Evolutionary conservation across 2,888 invertebrate genomes (phyloP), one percentile per base, ranked within the genome.

Genomic region (Sinotaia quadrata): DNA sequence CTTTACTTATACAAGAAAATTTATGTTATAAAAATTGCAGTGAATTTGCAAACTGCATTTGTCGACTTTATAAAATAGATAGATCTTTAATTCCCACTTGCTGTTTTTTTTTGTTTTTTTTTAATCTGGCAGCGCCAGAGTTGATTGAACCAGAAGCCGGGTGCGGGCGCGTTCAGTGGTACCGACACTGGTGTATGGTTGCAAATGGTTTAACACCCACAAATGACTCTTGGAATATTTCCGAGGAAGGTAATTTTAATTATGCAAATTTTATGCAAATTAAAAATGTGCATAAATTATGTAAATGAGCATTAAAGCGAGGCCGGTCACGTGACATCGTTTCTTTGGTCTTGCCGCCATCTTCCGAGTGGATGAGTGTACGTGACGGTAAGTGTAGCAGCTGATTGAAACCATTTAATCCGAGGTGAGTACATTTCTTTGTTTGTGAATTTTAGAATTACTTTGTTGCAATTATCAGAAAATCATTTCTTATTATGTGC

Each of bases 211-310:
- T 47, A 24, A 41, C 8, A 7, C 18, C 18, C 34, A 29, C 61
- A 24, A 27, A 41, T n/a, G 21, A 41, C 4, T 37, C 8, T n/a
- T 27, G 44, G 34, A 34, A 18, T 57, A n/a, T n/a, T 10, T 33
- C n/a, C n/a, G 18, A 2, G 24, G 5, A n/a, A 3, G 37, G 54
- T 21, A 54, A 54, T 37, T 29, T 54, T 54, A 41, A 63, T 71
- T 78, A 80, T 80, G 78, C 68, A 78, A 78, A 79, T 79, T 70
- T 73, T 74, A 79, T 81, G 78, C 74, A 78, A 81, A 81, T 81
- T 41, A 77, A 63, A 72, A 73, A 76, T 77, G 73, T 78, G 77
- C 71, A 83, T 82, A 81, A 76, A 78, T 82, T 81, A 83, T 83
- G 80, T 76, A 75, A 81, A 83, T 81, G 72, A 76, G 73, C 57